These are phyloP conservation scores for Mimachlamys varia DNA, from an alignment of 2,888 invertebrate genomes.

Conservation along the genomic window DNA sequence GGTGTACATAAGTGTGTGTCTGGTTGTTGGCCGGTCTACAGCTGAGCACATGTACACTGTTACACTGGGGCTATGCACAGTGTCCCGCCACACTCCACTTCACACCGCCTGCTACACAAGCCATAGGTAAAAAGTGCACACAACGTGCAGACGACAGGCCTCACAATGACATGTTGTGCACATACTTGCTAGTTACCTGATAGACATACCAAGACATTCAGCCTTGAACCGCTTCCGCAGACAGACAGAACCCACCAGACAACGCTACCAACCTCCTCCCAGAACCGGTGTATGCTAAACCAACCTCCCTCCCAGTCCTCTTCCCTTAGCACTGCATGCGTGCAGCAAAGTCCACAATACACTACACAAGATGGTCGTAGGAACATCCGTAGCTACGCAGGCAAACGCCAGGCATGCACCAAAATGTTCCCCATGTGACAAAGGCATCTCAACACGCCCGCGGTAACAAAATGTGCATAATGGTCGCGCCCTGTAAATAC, in stretches of 20 bases:
- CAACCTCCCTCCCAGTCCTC: conserved; percentile 32
- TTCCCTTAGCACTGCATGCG: conserved; percentile 12
- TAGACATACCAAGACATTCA: conserved; percentile 18
- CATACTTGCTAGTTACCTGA: conserved; percentile 20
- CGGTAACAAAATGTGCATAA: conserved; percentile 34
- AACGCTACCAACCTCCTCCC: conserved; percentile 33
- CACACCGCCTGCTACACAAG: conserved; percentile 12
- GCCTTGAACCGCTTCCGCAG: conserved; percentile 26
- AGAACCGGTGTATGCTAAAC: conserved; percentile 4
- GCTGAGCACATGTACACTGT: background rate
- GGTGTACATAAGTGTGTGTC: conserved; percentile 25
- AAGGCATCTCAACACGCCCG: conserved; percentile 17
- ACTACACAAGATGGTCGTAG: conserved; percentile 34
- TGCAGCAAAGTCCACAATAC: conserved; percentile 19
- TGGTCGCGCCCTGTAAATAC: conserved; percentile 19
- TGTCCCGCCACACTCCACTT: conserved; percentile 36
- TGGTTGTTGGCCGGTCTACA: conserved; percentile 13
- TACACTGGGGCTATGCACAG: background rate
- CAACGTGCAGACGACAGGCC: conserved; percentile 14
- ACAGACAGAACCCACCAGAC: conserved; percentile 24
- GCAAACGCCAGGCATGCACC: conserved; percentile 20
- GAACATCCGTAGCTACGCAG: conserved; percentile 24
- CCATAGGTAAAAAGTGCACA: conserved; percentile 28
- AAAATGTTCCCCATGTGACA: conserved; percentile 30
- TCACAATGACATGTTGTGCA: background rate